Base-by-base conservation (phyloP, 2,888 invertebrate species). In the Odontocerum albicorne region DNA sequence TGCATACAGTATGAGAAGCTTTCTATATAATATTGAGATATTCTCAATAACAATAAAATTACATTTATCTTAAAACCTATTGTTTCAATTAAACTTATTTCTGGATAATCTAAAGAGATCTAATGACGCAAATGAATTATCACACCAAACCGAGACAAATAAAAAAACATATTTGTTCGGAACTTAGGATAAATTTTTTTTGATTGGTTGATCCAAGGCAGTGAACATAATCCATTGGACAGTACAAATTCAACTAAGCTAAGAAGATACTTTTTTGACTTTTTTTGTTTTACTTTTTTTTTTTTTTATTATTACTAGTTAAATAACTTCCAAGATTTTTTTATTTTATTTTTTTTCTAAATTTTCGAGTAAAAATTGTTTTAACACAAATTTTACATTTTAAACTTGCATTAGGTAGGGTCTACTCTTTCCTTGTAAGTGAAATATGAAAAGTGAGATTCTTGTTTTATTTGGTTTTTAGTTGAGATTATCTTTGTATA, bases 241-340 rank as follows among this genome's bases (percentile, higher is more conserved):
- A 59, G 55, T 59, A 61, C 59, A 59, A 61, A 57, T 59, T 49
- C 33, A 57, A 61, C 57, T 61, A 59, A 55, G 47, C 59, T 58
- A 55, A 56, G 52, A 58, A 52, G 57, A 59, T 60, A 59, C 56
- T 59, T 62, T 57, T 59, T 62, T 59, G 58, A 51, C 58, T 61
- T 57, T 55, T 12, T 60, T 13, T 56, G 19, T 15, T 57, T 62
- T 59, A 59, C 35, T 50, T 52, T 53, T 60, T 57, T 57, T 60
- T 56, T 59, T 60, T 51, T 47, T 15, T 38, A 31, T 54, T 49
- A 42, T 46, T 56, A 45, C 20, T 46, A 20, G 22, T 51, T 56
- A 51, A 49, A 45, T 52, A 56, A 40, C 21, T 20, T 46, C 36
- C 21, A 50, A n/a, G n/a, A n/a, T n/a, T n/a, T n/a, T n/a, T n/a